These are phyloP conservation scores for Myrmophylax atrothorax DNA, from an alignment of 2,113 vertebrate species.

Conservation along the genomic window DNA sequence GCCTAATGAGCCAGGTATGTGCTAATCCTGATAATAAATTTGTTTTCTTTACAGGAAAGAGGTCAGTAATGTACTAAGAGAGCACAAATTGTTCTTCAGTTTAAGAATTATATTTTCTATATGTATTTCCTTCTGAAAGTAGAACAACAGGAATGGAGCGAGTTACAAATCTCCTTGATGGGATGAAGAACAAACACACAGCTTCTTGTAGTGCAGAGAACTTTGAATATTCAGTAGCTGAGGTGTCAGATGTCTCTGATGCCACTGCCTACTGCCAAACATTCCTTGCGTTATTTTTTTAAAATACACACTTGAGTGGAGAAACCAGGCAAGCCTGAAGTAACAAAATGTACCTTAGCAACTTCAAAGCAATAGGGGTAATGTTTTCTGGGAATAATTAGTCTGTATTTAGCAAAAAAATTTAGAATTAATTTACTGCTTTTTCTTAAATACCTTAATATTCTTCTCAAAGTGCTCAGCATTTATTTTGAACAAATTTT, in stretches of 20 bases:
- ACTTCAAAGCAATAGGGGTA: neutral
- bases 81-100: neutral
- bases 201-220: neutral
- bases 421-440: neutral
- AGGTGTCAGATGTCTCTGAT: neutral
- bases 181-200: neutral
- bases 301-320: neutral
- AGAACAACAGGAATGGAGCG: neutral
- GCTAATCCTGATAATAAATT: neutral
- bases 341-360: neutral
- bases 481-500: neutral
- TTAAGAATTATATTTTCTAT: neutral
- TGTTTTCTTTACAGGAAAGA: neutral
- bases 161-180: neutral
- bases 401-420: neutral
- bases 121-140: neutral
- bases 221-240: neutral
- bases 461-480: neutral
- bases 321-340: neutral
- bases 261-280: neutral
- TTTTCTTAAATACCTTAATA: neutral
- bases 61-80: neutral
- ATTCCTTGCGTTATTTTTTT: neutral
- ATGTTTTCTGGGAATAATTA: neutral
- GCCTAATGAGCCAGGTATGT: neutral